These are phyloP conservation scores for Scaptomyza flava DNA, from an alignment of 2,888 invertebrate genomes.

Conservation along the genomic window DNA sequence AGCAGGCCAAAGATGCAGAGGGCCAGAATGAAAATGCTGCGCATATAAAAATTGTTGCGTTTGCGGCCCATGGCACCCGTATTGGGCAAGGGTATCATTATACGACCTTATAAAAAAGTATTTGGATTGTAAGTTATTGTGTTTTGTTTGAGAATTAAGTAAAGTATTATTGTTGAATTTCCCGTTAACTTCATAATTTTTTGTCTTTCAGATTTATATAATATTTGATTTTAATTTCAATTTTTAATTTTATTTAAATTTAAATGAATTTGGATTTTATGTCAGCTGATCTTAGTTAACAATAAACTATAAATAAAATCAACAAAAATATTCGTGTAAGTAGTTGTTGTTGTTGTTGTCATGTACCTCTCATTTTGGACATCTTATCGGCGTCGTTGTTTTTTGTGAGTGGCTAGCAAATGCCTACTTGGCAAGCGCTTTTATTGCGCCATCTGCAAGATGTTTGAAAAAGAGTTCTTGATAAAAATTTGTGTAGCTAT, in stretches of 20 bases:
- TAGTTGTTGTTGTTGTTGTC: not conserved
- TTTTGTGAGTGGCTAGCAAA: conserved; percentile 38
- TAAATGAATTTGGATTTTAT: no score
- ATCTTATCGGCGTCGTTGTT: conserved; percentile 35
- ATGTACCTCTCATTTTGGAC: conserved; percentile 76
- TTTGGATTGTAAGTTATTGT: no score
- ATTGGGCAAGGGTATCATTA: conserved; percentile 83
- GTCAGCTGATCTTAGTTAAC: no score
- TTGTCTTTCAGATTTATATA: no score
- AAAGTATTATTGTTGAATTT: no score
- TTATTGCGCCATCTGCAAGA: conserved; percentile 56
- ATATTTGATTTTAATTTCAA: no score
- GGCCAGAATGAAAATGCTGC: conserved; percentile 82
- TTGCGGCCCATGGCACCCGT: conserved; percentile 84
- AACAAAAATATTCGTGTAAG: no score
- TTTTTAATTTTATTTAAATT: no score
- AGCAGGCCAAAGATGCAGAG: conserved; percentile 83
- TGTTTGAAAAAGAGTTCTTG: not conserved
- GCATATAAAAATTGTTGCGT: conserved; percentile 83
- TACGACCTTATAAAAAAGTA: conserved; percentile 61
- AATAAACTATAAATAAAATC: no score
- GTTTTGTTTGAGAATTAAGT: no score
- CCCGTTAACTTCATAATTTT: no score
- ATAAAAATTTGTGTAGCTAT: no score
- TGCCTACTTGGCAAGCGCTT: conserved; percentile 37